These are phyloP conservation scores for Haliclona indistincta DNA, from an alignment of 37 sponge, comb jelly and placozoan genomes.

Conservation along the genomic window DNA sequence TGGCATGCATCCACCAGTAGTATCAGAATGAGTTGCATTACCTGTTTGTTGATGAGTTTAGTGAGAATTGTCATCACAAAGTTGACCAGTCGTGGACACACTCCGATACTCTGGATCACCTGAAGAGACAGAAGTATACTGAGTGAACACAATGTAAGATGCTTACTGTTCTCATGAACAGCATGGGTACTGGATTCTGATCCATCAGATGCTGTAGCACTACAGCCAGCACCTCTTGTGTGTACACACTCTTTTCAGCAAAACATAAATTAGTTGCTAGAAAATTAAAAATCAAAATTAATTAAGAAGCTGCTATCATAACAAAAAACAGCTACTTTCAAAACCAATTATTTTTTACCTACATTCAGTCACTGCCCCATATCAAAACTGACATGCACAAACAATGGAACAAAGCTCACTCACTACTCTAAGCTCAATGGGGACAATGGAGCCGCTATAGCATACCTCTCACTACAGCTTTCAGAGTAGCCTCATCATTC, in stretches of 20 bases:
- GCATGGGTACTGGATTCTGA: slow-evolving; percentile 84
- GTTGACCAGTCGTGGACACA: slow-evolving; percentile 75
- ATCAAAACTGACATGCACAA: neutral
- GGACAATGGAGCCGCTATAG: neutral
- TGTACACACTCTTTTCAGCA: slow-evolving; percentile 80
- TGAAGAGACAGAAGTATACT: slow-evolving; percentile 12
- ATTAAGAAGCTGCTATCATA: neutral
- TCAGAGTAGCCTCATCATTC: slow-evolving; percentile 87
- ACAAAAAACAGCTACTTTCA: neutral
- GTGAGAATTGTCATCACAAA: slow-evolving; percentile 89
- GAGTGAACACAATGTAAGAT: neutral
- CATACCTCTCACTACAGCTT: slow-evolving; percentile 88
- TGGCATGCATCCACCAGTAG: too few species aligned
- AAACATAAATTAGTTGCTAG: slow-evolving; percentile 90
- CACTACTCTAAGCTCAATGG: neutral
- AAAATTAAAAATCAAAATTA: neutral
- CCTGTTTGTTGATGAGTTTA: slow-evolving; percentile 90
- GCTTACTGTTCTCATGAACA: slow-evolving; percentile 98
- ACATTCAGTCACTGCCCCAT: too few species aligned
- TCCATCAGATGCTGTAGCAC: slow-evolving; percentile 93
- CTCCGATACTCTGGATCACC: slow-evolving; percentile 89
- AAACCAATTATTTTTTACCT: slow-evolving; percentile 23
- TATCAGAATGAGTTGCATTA: neutral
- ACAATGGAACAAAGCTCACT: neutral
- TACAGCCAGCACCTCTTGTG: slow-evolving; percentile 90